Conservation (phyloP, 2,797 vertebrate species). For the Rhadinocentrus ornatus region DNA sequence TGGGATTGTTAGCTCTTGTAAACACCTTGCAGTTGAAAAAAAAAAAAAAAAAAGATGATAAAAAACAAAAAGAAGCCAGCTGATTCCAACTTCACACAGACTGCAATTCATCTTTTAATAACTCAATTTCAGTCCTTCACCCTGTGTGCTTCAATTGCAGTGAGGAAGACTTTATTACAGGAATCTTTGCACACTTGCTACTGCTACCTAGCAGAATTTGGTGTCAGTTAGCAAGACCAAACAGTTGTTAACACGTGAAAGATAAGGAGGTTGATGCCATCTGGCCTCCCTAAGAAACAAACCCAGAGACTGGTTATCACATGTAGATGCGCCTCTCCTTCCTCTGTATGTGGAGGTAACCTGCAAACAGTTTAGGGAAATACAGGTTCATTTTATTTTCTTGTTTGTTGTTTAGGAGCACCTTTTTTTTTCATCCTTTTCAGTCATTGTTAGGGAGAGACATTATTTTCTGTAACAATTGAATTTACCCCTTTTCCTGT, state of each 20-base stretch:
- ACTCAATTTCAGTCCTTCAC: constrained; percentile 24
- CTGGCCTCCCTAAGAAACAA: constrained; percentile 55
- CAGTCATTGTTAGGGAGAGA: constrained; percentile 51
- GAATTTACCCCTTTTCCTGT: constrained; percentile 36
- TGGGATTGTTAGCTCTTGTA: constrained; percentile 29
- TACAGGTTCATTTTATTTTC: constrained; percentile 18
- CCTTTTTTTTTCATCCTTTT: constrained; percentile 24
- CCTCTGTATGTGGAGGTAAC: constrained; percentile 19
- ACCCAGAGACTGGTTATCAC: constrained; percentile 16
- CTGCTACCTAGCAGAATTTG: constrained; percentile 37
- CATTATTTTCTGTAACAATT: constrained; percentile 50
- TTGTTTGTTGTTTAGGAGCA: constrained; percentile 39
- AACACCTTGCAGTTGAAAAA: constrained; percentile 11
- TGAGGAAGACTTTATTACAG: constrained; percentile 46
- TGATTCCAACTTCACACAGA: constrained; percentile 10
- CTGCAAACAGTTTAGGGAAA: constrained; percentile 22
- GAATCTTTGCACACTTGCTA: constrained; percentile 45
- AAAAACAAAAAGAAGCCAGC: constrained; percentile 13
- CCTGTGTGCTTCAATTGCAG: constrained; percentile 24
- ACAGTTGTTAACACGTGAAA: constrained; percentile 64
- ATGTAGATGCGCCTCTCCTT: constrained; percentile 30
- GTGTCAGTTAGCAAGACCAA: constrained; percentile 43
- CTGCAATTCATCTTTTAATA: not conserved
- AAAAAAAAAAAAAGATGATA: not conserved
- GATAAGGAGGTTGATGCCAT: constrained; percentile 58